Evolutionary conservation across 2,113 vertebrate genomes (phyloP), one percentile per base, ranked within the genome.

Genomic region (Lethenteron reissneri): DNA sequence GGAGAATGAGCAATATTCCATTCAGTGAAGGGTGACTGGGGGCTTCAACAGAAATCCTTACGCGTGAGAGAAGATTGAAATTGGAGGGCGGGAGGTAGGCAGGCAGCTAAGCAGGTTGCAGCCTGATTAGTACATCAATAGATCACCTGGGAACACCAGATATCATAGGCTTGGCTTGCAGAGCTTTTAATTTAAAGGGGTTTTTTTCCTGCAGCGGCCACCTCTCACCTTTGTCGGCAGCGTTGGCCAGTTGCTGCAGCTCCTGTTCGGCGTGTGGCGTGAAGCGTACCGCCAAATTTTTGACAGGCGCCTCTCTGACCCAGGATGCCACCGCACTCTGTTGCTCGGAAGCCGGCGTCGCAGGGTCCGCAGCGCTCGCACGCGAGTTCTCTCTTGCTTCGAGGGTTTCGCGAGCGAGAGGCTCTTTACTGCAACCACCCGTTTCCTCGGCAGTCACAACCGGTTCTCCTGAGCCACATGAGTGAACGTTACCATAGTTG

Each of bases 201-300:
- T 11, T 5, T 8, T n/a, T 3, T 56, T 12, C 71, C 17, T 25
- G 58, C 8, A 19, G 11, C 56, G 6, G n/a, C 25, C 57, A 8
- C 25, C 68, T 57, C 59, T 57, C 79, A 84, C 83, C 81, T 78
- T 77, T 58, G 17, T 73, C 70, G 70, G 77, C 75, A 60, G 76
- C 11, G 8, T 83, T 75, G 62, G 82, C 76, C 75, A 89, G 86
- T 57, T 76, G 74, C n/a, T 59, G 72, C 4, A 90, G 79, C 68
- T 88, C 80, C 74, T 57, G 79, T 78, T 87, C 80, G 2, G 88
- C 84, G 0, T 83, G 77, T 10, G 81, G 79, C 11, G 87, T 90
- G 75, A 91, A 88, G 5, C 86, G 83, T 57, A 91, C 88, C 12
- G 80, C 75, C 76, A 91, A 78, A 56, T 69, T 75, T 69, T 77